Percentiles rank a stretch among this genome's conserved stretches.
These are phyloP conservation scores for Semnornis frantzii DNA, from an alignment of 2,113 vertebrate species.

Conservation along the genomic window DNA sequence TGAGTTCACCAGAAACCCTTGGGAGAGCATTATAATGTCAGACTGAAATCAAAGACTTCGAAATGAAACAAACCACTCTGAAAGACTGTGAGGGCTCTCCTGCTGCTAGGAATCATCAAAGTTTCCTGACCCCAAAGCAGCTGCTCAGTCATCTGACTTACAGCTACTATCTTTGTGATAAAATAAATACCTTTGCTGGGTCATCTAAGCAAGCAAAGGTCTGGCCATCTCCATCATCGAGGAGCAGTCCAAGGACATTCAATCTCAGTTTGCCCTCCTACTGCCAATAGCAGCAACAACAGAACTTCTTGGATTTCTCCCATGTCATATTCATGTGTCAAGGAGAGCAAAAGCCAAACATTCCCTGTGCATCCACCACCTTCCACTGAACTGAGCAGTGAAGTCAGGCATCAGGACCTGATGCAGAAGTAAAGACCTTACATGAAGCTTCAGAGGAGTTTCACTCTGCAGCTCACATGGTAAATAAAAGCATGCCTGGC, in stretches of 20 bases:
- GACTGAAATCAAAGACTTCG: neutral
- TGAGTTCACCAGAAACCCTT: neutral
- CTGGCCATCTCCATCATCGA: neutral
- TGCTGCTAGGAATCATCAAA: neutral
- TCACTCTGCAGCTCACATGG: neutral
- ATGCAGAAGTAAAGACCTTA: neutral
- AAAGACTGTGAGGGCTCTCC: neutral
- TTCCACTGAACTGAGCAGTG: neutral
- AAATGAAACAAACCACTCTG: neutral
- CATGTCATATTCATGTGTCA: neutral
- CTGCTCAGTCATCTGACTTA: neutral
- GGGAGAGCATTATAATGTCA: neutral
- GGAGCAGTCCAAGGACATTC: neutral
- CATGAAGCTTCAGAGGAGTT: neutral
- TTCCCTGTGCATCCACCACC: too few relatives aligned
- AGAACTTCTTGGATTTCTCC: neutral
- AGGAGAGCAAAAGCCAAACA: neutral
- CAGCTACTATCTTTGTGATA: neutral
- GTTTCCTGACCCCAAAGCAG: neutral
- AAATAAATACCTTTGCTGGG: neutral
- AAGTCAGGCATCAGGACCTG: neutral
- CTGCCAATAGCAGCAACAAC: neutral
- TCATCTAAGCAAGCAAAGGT: neutral
- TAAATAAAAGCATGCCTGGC: neutral
- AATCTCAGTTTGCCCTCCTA: neutral